Conservation (phyloP, 1,140 invertebrate genomes). For the Batillaria attramentaria region DNA sequence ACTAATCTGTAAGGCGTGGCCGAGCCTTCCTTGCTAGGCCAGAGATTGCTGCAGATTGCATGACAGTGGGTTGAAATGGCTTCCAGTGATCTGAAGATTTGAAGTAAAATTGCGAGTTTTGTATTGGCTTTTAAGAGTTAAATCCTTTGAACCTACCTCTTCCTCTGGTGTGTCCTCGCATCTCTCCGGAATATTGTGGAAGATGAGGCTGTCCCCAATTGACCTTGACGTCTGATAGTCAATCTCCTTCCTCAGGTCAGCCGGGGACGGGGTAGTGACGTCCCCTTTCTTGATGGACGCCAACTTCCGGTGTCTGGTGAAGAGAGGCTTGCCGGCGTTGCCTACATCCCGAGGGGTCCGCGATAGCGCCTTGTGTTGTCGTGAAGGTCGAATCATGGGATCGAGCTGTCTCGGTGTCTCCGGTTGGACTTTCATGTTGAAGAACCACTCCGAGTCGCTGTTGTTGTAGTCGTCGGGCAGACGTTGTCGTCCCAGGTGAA, state of each 20-base stretch:
- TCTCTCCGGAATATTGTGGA: conserved; percentile 23
- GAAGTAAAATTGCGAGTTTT: no score
- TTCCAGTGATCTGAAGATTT: no score
- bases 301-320: neutral
- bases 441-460: neutral
- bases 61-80: no score
- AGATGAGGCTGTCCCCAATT: conserved; percentile 26
- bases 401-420: no score
- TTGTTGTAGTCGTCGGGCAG: neutral
- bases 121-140: no score
- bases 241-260: conserved; percentile 22
- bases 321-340: neutral
- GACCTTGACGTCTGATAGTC: conserved; percentile 16
- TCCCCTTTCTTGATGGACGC: neutral
- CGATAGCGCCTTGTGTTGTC: neutral
- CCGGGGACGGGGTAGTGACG: neutral
- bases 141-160: neutral
- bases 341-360: neutral
- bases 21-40: no score
- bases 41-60: no score
- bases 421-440: conserved; percentile 23
- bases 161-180: conserved; percentile 14
- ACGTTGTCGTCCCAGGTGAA: no score
- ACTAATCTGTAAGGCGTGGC: no score
- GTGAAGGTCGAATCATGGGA: neutral